These are phyloP conservation scores for Horisme vitalbata DNA, from an alignment of 2,888 invertebrate genomes.

Conservation along the genomic window DNA sequence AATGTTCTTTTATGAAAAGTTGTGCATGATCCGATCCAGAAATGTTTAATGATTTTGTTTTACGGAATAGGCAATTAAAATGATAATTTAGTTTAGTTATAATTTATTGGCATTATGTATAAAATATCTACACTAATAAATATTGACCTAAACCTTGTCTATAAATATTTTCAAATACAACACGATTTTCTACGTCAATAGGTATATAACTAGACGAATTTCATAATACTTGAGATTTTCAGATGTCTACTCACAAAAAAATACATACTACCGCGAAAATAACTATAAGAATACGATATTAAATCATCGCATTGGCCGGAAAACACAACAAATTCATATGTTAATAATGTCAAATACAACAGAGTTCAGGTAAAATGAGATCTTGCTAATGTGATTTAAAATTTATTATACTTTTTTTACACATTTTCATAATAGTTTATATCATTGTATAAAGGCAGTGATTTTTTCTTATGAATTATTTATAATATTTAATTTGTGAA, in stretches of 20 bases:
- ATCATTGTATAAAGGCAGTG: too few relatives aligned
- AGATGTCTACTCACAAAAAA: neutral
- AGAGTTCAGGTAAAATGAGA: neutral
- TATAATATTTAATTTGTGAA: too few relatives aligned
- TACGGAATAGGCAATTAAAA: constrained; percentile 9
- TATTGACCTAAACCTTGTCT: constrained; percentile 15
- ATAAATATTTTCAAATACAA: constrained; percentile 17
- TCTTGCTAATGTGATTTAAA: too few relatives aligned
- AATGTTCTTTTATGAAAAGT: too few relatives aligned
- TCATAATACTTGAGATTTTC: neutral
- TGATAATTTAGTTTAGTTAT: constrained; percentile 3
- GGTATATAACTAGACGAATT: neutral
- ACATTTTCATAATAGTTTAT: too few relatives aligned
- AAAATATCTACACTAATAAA: constrained; percentile 24
- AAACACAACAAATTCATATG: too few relatives aligned
- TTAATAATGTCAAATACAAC: neutral
- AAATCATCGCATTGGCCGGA: constrained; percentile 2
- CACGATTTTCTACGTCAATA: neutral
- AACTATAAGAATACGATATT: too few relatives aligned
- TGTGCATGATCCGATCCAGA: too few relatives aligned
- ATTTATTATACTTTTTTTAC: too few relatives aligned
- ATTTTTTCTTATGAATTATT: too few relatives aligned
- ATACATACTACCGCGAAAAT: too few relatives aligned
- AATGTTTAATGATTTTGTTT: too few relatives aligned
- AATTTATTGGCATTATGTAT: constrained; percentile 28